phyloP scores from a whole-genome alignment of 2,113 vertebrate genomes.

The Coracopsis vasa region DNA sequence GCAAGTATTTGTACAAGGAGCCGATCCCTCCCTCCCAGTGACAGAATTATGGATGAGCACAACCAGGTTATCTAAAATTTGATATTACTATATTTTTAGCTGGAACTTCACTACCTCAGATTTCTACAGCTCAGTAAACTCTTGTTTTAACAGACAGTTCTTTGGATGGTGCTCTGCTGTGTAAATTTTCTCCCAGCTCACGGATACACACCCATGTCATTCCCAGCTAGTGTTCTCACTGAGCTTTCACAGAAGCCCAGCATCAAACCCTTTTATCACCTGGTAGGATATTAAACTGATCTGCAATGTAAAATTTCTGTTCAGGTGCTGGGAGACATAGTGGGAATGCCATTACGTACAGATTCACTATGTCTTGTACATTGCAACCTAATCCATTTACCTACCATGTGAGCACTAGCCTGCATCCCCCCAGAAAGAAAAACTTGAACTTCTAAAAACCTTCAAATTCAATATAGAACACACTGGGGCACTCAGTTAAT shows the following conservation, averaged over 20 bases:
- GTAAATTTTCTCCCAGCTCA: background rate
- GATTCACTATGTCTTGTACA: background rate
- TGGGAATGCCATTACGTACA: rapidly evolving
- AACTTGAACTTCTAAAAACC: background rate
- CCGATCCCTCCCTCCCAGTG: background rate
- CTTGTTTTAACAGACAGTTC: background rate
- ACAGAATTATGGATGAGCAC: background rate
- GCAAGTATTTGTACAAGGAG: background rate
- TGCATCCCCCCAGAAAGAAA: background rate
- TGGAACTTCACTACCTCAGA: background rate
- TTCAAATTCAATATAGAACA: background rate
- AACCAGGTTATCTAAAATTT: background rate
- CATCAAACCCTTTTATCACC: background rate
- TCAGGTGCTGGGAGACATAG: background rate
- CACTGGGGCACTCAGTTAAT: background rate
- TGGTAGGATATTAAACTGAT: background rate
- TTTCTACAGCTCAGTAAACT: background rate
- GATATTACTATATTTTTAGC: background rate
- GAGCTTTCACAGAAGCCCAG: background rate
- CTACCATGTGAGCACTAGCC: background rate
- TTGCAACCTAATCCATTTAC: background rate
- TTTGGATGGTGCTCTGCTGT: background rate
- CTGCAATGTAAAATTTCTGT: background rate
- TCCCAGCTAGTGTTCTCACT: background rate
- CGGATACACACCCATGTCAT: background rate